phyloP scores from a whole-genome alignment of 2,888 invertebrate species.

The Orthonevra nobilis region DNA sequence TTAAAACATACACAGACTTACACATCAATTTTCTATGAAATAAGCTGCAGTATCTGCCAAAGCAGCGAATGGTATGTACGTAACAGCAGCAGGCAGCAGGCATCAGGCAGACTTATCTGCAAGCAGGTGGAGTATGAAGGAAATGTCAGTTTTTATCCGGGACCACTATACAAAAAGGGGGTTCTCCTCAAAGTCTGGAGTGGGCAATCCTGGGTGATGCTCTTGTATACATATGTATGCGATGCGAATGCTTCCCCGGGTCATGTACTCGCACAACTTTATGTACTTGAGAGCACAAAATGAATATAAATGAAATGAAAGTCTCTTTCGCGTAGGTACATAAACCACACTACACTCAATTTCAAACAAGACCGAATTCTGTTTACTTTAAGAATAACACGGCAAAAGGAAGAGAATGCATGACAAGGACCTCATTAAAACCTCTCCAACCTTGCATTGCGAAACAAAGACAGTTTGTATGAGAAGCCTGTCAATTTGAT shows the following conservation, averaged over 20 bases:
- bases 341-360: constrained; percentile 6
- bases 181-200: no score
- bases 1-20: constrained; percentile 53
- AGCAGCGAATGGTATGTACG: constrained; percentile 21
- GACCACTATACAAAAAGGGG: constrained; percentile 38
- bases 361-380: no score
- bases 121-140: constrained; percentile 38
- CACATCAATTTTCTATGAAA: constrained; percentile 68
- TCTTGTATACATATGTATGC: constrained; percentile 29
- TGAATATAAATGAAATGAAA: no score
- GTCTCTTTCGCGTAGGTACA: constrained; percentile 17
- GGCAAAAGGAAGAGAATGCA: no score
- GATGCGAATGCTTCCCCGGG: constrained; percentile 28
- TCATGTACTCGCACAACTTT: constrained; percentile 11
- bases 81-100: constrained; percentile 23
- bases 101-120: constrained; percentile 39
- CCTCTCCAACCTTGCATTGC: no score
- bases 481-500: no score
- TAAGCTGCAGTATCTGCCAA: constrained; percentile 58
- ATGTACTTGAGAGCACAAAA: constrained; percentile 23
- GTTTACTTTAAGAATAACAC: no score
- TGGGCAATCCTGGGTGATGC: constrained; percentile 1
- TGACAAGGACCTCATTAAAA: no score
- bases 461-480: no score
- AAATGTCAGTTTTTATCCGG: constrained; percentile 33